These are phyloP conservation scores for Alces alces DNA, from an alignment of 2,113 vertebrate species.

Conservation along the genomic window DNA sequence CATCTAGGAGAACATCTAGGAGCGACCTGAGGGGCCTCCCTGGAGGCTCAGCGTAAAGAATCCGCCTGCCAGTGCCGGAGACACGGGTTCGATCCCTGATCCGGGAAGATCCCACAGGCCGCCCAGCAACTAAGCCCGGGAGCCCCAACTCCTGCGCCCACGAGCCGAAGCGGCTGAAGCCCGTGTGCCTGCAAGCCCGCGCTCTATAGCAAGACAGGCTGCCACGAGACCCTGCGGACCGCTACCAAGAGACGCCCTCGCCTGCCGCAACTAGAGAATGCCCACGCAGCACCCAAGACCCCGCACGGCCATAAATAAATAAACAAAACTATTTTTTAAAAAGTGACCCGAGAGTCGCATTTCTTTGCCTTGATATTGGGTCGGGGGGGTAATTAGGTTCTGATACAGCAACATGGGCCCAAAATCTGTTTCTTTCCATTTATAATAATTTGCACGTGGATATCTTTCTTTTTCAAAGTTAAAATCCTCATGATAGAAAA, in stretches of 20 bases:
- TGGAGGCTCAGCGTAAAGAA: not conserved
- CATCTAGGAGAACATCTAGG: not conserved
- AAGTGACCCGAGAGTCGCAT: accelerated
- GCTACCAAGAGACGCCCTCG: not conserved
- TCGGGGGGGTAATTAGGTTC: too few relatives aligned
- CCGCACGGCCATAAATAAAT: accelerated
- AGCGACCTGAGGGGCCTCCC: not conserved
- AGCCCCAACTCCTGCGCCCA: not conserved
- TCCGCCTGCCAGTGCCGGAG: not conserved
- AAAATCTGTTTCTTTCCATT: not conserved
- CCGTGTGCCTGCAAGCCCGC: accelerated
- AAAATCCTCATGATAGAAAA: not conserved
- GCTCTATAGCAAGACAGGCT: accelerated
- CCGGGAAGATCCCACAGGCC: not conserved
- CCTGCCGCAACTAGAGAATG: accelerated
- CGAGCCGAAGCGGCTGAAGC: not conserved
- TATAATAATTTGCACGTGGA: not conserved
- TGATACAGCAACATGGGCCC: not conserved
- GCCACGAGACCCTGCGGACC: accelerated
- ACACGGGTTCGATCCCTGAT: not conserved
- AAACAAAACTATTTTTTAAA: not conserved
- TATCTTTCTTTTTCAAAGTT: not conserved
- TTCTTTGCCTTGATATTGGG: not conserved
- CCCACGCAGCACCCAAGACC: not conserved
- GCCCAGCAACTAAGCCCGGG: not conserved